Evolutionary conservation across 2,113 vertebrate genomes (phyloP), one percentile per base, ranked within the genome.

Genomic region (Zapus hudsonius): DNA sequence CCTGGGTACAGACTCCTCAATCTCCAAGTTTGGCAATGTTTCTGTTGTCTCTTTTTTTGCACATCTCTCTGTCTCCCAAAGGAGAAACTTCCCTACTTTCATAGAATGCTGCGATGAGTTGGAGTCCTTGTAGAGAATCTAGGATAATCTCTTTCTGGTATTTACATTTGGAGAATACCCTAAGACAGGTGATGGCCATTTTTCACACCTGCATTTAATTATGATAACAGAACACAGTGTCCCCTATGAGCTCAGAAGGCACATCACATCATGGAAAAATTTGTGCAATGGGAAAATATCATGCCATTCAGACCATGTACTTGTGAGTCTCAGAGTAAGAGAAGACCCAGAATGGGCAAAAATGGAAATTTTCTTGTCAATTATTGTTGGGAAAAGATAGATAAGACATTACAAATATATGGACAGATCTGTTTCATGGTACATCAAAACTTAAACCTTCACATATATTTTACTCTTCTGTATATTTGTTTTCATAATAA

Each of bases 1-100:
- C 19, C 7, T 70, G 16, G 2, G 5, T 16, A 0, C 67, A 9
- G 11, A 84, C 6, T 12, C 4, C 31, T 19, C 13, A 10, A 40
- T 44, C 44, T 84, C 33, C 6, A 64, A 74, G 23, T 20, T 52
- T 13, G n/a, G 9, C 15, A 13, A 38, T 80, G 44, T 42, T 79
- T 79, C 13, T 66, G 20, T 15, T 27, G n/a, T 76, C 38, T 70
- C 57, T 67, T 73, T 67, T 67, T 73, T 67, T 25, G 13, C 5
- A 12, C 7, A 76, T 25, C 33, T 52, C 61, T 91, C 57, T 92
- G 15, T 69, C 31, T 80, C 16, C 17, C 57, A 12, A 0, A 6
- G 59, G 64, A 86, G 64, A 75, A 63, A 33, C 2, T 64, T 91
- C 33, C 72, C 52, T 80, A 22, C 12, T 87, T 79, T 72, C 25